Evolutionary conservation across 2,113 vertebrate genomes (phyloP).

Genomic region (Tichodroma muraria): DNA sequence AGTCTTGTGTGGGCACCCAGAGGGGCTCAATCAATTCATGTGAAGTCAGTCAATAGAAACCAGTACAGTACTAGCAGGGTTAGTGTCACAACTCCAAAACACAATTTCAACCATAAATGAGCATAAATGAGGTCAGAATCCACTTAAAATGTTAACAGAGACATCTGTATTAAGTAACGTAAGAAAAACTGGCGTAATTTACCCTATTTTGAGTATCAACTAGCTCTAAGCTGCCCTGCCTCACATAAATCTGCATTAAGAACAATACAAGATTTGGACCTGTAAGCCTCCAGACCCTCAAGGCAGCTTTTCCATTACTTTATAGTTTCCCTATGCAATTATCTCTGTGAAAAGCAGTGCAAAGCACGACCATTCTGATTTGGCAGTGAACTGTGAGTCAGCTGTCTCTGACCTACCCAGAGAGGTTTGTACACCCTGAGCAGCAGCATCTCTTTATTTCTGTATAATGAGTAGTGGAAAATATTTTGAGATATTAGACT

Average conservation of each 20-base stretch:
- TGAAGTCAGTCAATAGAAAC: not conserved
- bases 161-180: not conserved
- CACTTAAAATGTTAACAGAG: not conserved
- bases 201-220: not conserved
- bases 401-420: not conserved
- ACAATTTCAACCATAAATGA: not conserved
- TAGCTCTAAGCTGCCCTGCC: not conserved
- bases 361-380: not conserved
- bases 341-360: not conserved
- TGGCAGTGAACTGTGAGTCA: not conserved
- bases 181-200: not conserved
- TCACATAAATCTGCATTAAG: not conserved
- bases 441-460: not conserved
- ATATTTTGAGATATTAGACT: not conserved
- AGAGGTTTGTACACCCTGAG: not conserved
- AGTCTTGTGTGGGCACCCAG: not conserved
- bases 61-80: not conserved
- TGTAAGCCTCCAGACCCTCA: not conserved
- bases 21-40: not conserved
- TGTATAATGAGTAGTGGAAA: not conserved
- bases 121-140: not conserved
- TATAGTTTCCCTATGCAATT: not conserved
- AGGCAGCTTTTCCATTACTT: not conserved
- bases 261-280: not conserved
- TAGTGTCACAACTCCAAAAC: not conserved